These are phyloP conservation scores for Zaprionus camerounensis DNA, from an alignment of 1,140 invertebrate species.

Conservation along the genomic window DNA sequence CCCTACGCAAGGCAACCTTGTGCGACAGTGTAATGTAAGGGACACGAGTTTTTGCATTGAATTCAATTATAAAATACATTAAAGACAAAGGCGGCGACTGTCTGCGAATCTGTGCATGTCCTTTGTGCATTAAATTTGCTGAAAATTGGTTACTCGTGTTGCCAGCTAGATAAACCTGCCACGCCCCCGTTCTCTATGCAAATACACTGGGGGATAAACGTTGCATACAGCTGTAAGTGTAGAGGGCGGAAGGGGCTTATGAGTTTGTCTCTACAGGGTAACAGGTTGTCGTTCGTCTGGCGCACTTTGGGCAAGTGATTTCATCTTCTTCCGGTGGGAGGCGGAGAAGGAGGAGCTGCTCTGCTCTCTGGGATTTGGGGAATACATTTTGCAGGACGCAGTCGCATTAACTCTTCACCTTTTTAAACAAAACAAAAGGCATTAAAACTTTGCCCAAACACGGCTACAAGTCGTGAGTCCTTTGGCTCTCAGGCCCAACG, in stretches of 20 bases:
- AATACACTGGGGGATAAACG: slow-evolving; percentile 50
- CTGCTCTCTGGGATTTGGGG: slow-evolving; percentile 58
- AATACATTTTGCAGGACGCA: slow-evolving; percentile 46
- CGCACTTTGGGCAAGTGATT: slow-evolving; percentile 77
- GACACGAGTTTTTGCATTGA: slow-evolving; percentile 66
- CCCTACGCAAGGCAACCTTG: not conserved
- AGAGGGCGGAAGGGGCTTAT: not conserved
- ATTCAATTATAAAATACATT: slow-evolving; percentile 74
- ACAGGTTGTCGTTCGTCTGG: slow-evolving; percentile 31
- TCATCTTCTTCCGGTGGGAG: slow-evolving; percentile 29
- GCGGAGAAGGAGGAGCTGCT: not conserved
- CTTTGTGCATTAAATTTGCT: slow-evolving; percentile 80
- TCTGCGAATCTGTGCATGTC: slow-evolving; percentile 58
- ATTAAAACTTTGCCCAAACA: slow-evolving; percentile 58
- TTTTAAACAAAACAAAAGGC: slow-evolving; percentile 52
- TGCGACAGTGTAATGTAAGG: slow-evolving; percentile 40
- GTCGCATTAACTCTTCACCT: slow-evolving; percentile 72
- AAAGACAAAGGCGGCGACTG: slow-evolving; percentile 52
- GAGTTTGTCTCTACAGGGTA: not conserved
- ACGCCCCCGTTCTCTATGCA: slow-evolving; percentile 32
- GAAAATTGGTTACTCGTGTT: slow-evolving; percentile 80
- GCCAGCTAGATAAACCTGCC: slow-evolving; percentile 66
- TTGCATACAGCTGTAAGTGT: slow-evolving; percentile 46
- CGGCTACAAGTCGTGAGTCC: slow-evolving; percentile 28
- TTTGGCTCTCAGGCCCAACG: slow-evolving; percentile 6